A percentile compares a stretch with the other conserved stretches of the same genome.
These are phyloP conservation scores for Sinosuthora webbiana DNA, from an alignment of 2,113 vertebrate species.

Conservation along the genomic window DNA sequence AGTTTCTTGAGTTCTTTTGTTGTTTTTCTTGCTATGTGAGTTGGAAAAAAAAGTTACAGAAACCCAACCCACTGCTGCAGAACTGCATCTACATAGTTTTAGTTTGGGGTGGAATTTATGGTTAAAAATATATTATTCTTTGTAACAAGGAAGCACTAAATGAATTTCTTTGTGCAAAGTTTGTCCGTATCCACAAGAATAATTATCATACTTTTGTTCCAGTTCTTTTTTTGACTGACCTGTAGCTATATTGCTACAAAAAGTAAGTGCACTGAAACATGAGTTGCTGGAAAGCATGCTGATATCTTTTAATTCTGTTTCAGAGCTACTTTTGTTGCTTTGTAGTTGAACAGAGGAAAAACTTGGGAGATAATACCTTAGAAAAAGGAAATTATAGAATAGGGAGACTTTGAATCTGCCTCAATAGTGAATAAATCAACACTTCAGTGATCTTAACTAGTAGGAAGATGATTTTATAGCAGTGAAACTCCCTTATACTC, in stretches of 20 bases:
- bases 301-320: not conserved
- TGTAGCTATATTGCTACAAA: not conserved
- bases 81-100: not conserved
- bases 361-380: not conserved
- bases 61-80: not conserved
- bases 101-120: not conserved
- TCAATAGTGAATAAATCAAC: not conserved
- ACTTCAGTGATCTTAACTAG: constrained; percentile 22
- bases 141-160: not conserved
- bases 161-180: not conserved
- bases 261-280: not conserved
- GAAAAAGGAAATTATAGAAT: not conserved
- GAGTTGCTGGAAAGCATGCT: not conserved
- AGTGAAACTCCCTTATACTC: not conserved
- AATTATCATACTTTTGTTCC: not conserved
- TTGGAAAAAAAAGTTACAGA: not conserved
- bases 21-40: not conserved
- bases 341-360: not conserved
- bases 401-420: not conserved
- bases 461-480: constrained; percentile 24
- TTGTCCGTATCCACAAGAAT: not conserved
- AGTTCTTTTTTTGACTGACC: not conserved
- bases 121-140: not conserved
- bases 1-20: not conserved
- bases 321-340: not conserved